Evolutionary conservation across 1,140 invertebrate species (phyloP).

Genomic region (Philopotamus ludificatus): DNA sequence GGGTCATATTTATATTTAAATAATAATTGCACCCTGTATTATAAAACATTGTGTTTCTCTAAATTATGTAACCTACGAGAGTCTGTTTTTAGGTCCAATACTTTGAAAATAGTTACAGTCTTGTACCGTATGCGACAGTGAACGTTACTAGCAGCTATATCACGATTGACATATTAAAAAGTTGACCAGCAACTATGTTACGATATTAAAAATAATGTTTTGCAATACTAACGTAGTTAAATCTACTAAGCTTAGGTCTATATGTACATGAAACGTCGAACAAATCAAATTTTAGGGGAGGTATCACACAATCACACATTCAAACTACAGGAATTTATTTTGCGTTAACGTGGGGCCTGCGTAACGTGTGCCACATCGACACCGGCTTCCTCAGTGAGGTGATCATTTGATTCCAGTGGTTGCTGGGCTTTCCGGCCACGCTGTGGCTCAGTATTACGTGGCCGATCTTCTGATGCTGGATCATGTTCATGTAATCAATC

Average conservation of each 20-base stretch:
- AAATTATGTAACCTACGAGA: not conserved
- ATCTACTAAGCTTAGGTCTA: not conserved
- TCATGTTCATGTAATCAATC: conserved; percentile 44
- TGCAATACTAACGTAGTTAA: not conserved
- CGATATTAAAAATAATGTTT: not conserved
- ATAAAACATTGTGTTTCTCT: conserved; percentile 7
- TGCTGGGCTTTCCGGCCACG: conserved; percentile 67
- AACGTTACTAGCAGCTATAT: conserved; percentile 6
- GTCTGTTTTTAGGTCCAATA: conserved; percentile 12
- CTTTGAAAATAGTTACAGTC: conserved; percentile 2
- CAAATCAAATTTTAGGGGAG: not conserved
- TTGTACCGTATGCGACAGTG: conserved; percentile 12
- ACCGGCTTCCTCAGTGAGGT: conserved; percentile 76
- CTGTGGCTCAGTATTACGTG: conserved; percentile 72
- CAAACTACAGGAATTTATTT: too few species aligned
- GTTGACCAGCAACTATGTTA: conserved; percentile 21
- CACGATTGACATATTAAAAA: not conserved
- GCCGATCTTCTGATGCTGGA: conserved; percentile 61
- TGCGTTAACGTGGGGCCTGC: conserved; percentile 43
- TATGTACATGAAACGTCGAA: conserved; percentile 9
- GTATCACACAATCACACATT: too few species aligned
- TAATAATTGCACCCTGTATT: conserved; percentile 24
- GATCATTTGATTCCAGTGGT: conserved; percentile 84
- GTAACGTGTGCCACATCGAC: conserved; percentile 82
- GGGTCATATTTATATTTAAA: conserved; percentile 1